Base-by-base conservation (phyloP, 1,140 invertebrate genomes). In the Zeugodacus cucurbitae region DNA sequence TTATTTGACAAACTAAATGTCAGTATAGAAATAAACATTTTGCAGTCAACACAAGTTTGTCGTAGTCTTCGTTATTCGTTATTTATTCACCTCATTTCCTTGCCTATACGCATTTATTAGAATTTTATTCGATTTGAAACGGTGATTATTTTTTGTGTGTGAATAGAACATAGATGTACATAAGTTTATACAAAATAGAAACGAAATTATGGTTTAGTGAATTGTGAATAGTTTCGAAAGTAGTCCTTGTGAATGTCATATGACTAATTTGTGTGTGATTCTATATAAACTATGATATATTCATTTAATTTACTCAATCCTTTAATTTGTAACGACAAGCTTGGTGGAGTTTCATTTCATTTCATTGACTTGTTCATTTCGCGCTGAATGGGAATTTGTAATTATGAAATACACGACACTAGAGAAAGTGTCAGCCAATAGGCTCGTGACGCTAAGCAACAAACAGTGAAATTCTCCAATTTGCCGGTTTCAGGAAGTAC, bases 21-120 rank as follows among this genome's bases (percentile, higher is more conserved):
- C 74, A 82, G 74, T 82, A 41, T 82, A 41, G 32, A 82, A 82
- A 48, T 82, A 44, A 82, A 82, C 26, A 82, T 82, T 82, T 48
- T 41, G 26, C 74, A 54, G 74, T 10, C 74, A 82, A 82, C 74
- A 82, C 74, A 41, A 29, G 41, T 82, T 44, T 11, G n/a, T 54
- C 14, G 48, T 62, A 11, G 14, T 62, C 74, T 82, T 44, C 74
- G 74, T 82, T 82, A 22, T 48, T 44, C n/a, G 41, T 26, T 82
- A 29, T n/a, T 82, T 34, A 48, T 8, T 48, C 74, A 41, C 22
- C 41, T 82, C 70, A 74, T 74, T 74, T 20, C 32, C 22, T 67
- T 37, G 14, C 6, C 70, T 44, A 26, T 82, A 11, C 74, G 7
- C 41, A 82, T 82, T n/a, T 14, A 26, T n/a, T 48, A n/a, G 37